Evolutionary conservation across 1,140 invertebrate species (phyloP).

Genomic region (Sarcophaga peregrina): DNA sequence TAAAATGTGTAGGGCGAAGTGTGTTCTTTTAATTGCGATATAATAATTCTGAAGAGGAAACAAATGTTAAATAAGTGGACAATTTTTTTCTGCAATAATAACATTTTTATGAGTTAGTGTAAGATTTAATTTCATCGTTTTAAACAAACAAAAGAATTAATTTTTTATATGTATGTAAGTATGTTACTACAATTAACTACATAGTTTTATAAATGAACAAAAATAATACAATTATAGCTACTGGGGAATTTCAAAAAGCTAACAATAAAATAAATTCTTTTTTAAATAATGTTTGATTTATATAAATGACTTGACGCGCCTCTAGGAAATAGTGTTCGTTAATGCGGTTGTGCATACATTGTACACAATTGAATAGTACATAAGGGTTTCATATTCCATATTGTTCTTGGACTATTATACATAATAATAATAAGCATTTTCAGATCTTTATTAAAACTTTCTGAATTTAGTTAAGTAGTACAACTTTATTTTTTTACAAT

Average conservation of each 20-base stretch:
- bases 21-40: not conserved
- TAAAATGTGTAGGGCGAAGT: slow-evolving; percentile 5
- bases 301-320: too few relatives aligned
- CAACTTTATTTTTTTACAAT: too few relatives aligned
- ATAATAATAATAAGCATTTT: too few relatives aligned
- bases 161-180: not conserved
- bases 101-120: not conserved
- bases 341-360: too few relatives aligned
- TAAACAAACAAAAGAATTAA: slow-evolving; percentile 12
- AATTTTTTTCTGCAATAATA: not conserved
- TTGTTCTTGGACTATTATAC: too few relatives aligned
- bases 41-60: not conserved
- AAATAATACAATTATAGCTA: slow-evolving; percentile 6
- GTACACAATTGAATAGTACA: not conserved
- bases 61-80: not conserved
- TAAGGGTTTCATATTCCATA: too few relatives aligned
- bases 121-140: not conserved
- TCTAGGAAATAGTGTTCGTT: too few relatives aligned
- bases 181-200: not conserved
- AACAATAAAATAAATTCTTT: not conserved
- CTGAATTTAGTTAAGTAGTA: too few relatives aligned
- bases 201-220: not conserved
- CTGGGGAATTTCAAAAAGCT: not conserved
- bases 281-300: not conserved
- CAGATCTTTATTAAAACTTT: too few relatives aligned